phyloP scores from a whole-genome alignment of 2,797 vertebrate genomes.

The Mus minutoides region DNA sequence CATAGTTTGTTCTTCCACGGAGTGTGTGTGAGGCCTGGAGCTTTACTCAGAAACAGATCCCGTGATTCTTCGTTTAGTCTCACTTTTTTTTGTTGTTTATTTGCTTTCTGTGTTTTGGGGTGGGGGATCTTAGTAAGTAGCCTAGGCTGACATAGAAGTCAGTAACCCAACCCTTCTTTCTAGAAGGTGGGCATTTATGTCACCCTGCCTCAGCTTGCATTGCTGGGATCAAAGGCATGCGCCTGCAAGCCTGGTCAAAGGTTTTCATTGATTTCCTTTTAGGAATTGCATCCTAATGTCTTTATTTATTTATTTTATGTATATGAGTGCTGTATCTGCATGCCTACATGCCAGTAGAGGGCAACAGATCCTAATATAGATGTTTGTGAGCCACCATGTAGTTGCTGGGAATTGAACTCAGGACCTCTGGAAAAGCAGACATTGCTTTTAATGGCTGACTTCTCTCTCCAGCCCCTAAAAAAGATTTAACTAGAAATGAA shows the following conservation, averaged over 20 bases:
- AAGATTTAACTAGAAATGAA: slow-evolving; percentile 6
- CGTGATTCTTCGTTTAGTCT: not conserved
- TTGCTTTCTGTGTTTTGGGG: not conserved
- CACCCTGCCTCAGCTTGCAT: not conserved
- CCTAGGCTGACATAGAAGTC: not conserved
- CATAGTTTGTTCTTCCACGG: not conserved
- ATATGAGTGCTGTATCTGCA: no score
- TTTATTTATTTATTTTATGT: slow-evolving; percentile 16
- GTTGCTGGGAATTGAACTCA: no score
- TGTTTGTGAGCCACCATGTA: no score
- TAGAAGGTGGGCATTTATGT: not conserved
- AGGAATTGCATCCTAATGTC: not conserved
- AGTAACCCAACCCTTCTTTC: not conserved
- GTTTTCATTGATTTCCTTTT: slow-evolving; percentile 7
- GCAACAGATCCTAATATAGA: no score
- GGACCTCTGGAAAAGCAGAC: no score
- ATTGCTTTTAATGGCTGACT: no score
- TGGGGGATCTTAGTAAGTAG: not conserved
- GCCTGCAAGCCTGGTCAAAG: not conserved
- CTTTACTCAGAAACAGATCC: not conserved
- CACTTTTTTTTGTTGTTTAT: not conserved
- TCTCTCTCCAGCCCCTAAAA: no score
- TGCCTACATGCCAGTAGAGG: no score
- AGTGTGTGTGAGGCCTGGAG: not conserved
- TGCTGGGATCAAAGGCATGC: not conserved